phyloP scores from a whole-genome alignment of 2,113 vertebrate genomes.

The Cephalophus harveyi region DNA sequence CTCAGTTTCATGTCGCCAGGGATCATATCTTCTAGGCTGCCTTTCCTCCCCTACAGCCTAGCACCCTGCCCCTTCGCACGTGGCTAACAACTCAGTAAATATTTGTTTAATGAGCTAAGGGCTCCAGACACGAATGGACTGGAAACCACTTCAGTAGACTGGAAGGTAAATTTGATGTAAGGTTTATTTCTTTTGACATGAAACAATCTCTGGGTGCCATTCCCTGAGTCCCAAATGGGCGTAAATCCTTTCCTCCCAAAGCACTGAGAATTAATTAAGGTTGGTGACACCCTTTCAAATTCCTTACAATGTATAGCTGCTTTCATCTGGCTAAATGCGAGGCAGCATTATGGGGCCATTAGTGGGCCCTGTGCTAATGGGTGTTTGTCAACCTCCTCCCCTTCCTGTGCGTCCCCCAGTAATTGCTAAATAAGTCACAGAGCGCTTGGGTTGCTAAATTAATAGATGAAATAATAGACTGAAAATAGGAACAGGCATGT shows the following conservation, averaged over 20 bases:
- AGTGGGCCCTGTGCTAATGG: conserved; percentile 38
- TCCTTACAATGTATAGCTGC: conserved; percentile 11
- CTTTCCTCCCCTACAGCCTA: background rate
- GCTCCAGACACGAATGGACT: background rate
- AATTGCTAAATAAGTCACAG: conserved; percentile 64
- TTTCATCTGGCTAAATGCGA: conserved; percentile 44
- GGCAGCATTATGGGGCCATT: conserved; percentile 35
- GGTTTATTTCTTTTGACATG: background rate
- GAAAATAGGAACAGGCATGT: conserved; percentile 20
- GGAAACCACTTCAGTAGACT: background rate
- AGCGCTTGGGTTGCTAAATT: conserved; percentile 55
- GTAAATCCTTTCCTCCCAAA: conserved; percentile 20
- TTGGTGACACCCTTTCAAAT: conserved; percentile 58
- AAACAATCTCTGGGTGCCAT: background rate
- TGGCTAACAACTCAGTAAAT: background rate
- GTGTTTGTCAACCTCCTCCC: conserved; percentile 29
- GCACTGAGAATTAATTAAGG: conserved; percentile 48
- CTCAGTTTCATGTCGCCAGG: background rate
- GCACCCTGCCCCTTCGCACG: background rate
- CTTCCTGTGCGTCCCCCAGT: background rate
- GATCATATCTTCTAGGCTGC: background rate
- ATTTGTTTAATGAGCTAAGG: background rate
- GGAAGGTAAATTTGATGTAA: background rate
- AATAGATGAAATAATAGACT: conserved; percentile 63
- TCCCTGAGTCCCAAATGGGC: conserved; percentile 8